Base-by-base conservation (phyloP, 2,797 vertebrate species). In the Ceryle rudis region DNA sequence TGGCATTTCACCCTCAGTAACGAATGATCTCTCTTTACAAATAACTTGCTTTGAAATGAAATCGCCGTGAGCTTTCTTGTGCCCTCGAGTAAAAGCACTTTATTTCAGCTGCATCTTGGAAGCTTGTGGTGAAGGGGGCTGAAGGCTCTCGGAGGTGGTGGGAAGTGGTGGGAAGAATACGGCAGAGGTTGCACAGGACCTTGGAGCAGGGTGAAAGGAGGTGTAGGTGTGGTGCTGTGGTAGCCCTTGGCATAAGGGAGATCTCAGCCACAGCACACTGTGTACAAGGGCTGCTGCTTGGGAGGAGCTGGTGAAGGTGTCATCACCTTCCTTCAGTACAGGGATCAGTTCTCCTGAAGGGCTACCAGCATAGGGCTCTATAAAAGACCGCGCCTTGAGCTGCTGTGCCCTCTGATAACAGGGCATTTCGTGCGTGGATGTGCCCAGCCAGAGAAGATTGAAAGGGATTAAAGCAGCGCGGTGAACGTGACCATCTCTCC, bases 31-130 rank as follows among this genome's bases (percentile, higher is more conserved):
- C 51, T 51, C 64, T 83, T 80, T 69, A 77, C 74, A 95, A 83
- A 92, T 51, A 66, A 47, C 64, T 75, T 87, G 69, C 54, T 82
- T 81, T 86, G 84, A 87, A 95, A 91, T 95, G 47, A 72, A 90
- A 67, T 61, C 46, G 41, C 79, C 69, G 33, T 44, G 79, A 88
- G 61, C 21, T 62, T 86, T 77, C 62, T 21, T 54, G 61, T 80
- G 79, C 58, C 79, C 78, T 85, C 7, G 2, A 79, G 88, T 62
- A 33, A 71, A 60, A 81, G 73, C 51, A 19, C 52, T 74, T 94
- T 49, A 61, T 78, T 75, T 73, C 54, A 54, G n/a, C 23, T 70
- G 35, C 28, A 28, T 55, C 72, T 64, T 80, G 37, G 80, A 47
- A 89, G 66, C 75, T 42, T 51, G 37, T 1, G 46, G 19, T 64